phyloP scores from a whole-genome alignment of 2,113 vertebrate species.

The Elephas maximus region DNA sequence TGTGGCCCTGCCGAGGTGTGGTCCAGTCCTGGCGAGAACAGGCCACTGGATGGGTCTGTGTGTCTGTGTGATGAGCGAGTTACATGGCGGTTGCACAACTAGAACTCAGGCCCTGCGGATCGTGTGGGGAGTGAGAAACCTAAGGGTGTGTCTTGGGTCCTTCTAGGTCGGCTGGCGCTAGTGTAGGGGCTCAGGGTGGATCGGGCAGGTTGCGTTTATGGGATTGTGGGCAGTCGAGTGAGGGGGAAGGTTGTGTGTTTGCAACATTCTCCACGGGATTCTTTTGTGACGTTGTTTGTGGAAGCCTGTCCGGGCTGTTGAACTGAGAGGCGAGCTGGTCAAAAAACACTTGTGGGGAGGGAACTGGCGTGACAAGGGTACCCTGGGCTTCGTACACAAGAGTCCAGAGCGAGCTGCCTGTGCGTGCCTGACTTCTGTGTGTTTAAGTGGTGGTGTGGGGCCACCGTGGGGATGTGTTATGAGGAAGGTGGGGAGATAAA shows the following conservation, averaged over 20 bases:
- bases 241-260: slow-evolving; percentile 58
- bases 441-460: background rate
- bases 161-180: background rate
- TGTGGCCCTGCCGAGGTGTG: slow-evolving; percentile 52
- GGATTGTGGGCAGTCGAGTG: slow-evolving; percentile 28
- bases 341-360: slow-evolving; percentile 79
- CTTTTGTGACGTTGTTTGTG: slow-evolving; percentile 79
- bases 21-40: background rate
- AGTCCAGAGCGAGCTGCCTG: slow-evolving; percentile 39
- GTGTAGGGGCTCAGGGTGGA: background rate
- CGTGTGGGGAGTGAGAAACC: background rate
- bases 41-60: background rate
- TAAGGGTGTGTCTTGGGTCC: slow-evolving; percentile 29
- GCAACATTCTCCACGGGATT: slow-evolving; percentile 69
- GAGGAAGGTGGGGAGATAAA: slow-evolving; percentile 52
- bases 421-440: slow-evolving; percentile 49
- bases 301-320: slow-evolving; percentile 67
- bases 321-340: slow-evolving; percentile 59
- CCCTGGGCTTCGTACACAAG: slow-evolving; percentile 68
- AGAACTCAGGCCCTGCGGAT: slow-evolving; percentile 15
- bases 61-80: background rate
- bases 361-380: slow-evolving; percentile 78
- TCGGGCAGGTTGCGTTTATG: slow-evolving; percentile 39
- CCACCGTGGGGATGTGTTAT: background rate
- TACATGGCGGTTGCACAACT: background rate